Conservation (phyloP, 2,888 invertebrate genomes). For the Zonitis immaculata region DNA sequence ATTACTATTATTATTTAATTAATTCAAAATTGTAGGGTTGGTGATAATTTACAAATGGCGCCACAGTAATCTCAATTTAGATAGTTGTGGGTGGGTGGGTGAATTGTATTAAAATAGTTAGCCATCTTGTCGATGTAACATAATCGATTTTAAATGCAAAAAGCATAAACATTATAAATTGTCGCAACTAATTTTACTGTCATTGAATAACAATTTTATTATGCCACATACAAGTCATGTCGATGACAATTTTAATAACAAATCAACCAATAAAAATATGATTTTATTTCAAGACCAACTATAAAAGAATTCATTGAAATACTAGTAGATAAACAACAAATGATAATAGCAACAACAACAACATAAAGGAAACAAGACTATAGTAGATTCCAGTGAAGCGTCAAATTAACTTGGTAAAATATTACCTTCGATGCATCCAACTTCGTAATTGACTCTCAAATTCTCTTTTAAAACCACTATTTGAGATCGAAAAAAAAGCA, state of each 20-base stretch:
- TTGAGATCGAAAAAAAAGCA: slow-evolving; percentile 17
- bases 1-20: slow-evolving; percentile 16
- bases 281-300: neutral
- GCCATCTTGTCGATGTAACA: neutral
- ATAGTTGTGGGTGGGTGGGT: slow-evolving; percentile 7
- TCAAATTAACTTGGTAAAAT: slow-evolving; percentile 44
- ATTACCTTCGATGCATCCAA: slow-evolving; percentile 35
- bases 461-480: slow-evolving; percentile 18
- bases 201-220: slow-evolving; percentile 1
- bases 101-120: neutral
- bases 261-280: neutral
- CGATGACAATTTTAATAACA: neutral
- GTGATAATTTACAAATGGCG: slow-evolving; percentile 33
- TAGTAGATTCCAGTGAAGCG: slow-evolving; percentile 40
- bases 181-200: slow-evolving; percentile 3
- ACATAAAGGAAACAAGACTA: slow-evolving; percentile 32
- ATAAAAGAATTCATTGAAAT: slow-evolving; percentile 12
- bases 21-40: slow-evolving; percentile 14
- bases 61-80: slow-evolving; percentile 18
- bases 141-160: slow-evolving; percentile 6
- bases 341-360: neutral
- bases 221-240: neutral
- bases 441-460: slow-evolving; percentile 30
- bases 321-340: slow-evolving; percentile 14
- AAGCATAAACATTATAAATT: slow-evolving; percentile 9